These are phyloP conservation scores for Herpetotheres cachinnans DNA, from an alignment of 2,113 vertebrate species.

Conservation along the genomic window DNA sequence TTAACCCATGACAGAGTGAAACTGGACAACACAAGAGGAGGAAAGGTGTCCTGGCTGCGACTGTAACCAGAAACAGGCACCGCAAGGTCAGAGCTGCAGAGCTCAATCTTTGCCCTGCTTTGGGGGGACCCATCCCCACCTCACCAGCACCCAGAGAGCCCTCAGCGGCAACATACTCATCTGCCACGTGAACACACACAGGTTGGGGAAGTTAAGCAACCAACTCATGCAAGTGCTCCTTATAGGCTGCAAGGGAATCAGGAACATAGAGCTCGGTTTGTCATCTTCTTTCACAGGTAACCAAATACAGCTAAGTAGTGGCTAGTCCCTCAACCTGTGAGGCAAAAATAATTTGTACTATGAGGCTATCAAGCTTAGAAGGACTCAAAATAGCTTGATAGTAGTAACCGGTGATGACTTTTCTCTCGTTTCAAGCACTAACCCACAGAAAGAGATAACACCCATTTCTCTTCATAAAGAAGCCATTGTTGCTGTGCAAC, in stretches of 20 bases:
- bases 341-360: background rate
- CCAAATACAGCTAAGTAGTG: background rate
- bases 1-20: background rate
- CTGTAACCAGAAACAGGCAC: background rate
- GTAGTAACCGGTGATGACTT: background rate
- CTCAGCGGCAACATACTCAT: rapidly evolving
- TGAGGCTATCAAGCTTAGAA: background rate
- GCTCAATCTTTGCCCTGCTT: background rate
- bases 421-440: background rate
- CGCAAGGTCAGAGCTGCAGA: background rate
- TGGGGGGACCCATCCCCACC: rapidly evolving
- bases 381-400: background rate
- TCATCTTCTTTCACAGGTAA: background rate
- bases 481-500: background rate
- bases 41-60: background rate
- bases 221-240: background rate
- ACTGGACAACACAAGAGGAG: background rate
- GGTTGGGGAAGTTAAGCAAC: background rate
- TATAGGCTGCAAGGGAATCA: background rate
- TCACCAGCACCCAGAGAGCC: background rate
- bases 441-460: background rate
- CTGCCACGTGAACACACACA: background rate
- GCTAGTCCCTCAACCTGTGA: no score
- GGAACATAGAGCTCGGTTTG: background rate
- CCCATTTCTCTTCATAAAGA: background rate